Evolutionary conservation across 2,888 invertebrate genomes (phyloP).

Genomic region (Sceliomorpha sp.): DNA sequence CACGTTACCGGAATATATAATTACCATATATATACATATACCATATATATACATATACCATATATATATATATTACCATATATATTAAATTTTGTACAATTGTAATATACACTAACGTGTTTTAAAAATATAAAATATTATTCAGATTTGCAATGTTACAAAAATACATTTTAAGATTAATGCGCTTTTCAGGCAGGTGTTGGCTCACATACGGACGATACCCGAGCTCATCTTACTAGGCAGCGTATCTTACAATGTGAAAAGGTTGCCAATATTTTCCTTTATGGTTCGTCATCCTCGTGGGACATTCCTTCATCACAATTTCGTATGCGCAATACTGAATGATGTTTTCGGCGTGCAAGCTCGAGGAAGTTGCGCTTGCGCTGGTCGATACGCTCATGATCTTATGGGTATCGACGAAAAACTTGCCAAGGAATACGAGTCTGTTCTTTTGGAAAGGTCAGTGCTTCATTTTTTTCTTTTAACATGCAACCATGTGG

Average conservation of each 20-base stretch:
- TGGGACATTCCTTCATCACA: conserved; percentile 93
- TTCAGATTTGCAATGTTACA: too few species aligned
- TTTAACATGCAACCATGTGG: background rate
- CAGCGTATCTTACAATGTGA: conserved; percentile 84
- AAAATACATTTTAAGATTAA: too few species aligned
- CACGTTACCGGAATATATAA: too few species aligned
- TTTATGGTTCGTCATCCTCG: conserved; percentile 91
- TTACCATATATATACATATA: too few species aligned
- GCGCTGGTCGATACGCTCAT: conserved; percentile 92
- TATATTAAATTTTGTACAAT: too few species aligned
- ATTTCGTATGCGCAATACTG: conserved; percentile 90
- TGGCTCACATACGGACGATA: conserved; percentile 89
- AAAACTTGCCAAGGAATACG: conserved; percentile 87
- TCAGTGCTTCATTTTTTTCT: conserved; percentile 59
- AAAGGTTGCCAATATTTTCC: conserved; percentile 91
- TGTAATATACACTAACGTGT: too few species aligned
- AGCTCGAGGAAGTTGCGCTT: conserved; percentile 89
- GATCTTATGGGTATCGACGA: conserved; percentile 92
- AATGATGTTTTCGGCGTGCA: conserved; percentile 97
- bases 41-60: too few species aligned
- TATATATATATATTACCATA: too few species aligned
- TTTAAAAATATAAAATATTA: too few species aligned
- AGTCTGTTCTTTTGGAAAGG: conserved; percentile 85
- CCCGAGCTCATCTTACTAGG: conserved; percentile 91
- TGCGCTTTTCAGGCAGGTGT: conserved; percentile 87